Conservation (phyloP, 2,797 vertebrate genomes). For the Naso thynnoides region DNA sequence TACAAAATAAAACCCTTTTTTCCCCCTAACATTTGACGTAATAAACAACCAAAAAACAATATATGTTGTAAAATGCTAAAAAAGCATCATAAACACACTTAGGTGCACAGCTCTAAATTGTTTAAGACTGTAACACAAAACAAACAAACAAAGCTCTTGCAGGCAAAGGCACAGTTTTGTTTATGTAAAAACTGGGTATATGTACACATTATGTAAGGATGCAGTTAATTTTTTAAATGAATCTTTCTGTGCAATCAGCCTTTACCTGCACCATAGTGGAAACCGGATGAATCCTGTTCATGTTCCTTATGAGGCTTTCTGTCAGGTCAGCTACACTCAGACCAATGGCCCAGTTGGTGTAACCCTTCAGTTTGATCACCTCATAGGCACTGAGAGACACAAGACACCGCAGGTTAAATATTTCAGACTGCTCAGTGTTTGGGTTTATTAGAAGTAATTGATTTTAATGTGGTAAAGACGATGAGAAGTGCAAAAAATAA, state of each 20-base stretch:
- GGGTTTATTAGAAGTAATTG: not conserved
- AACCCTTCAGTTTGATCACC: slow-evolving; percentile 96
- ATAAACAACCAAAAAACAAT: not conserved
- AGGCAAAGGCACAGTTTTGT: no score
- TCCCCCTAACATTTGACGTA: not conserved
- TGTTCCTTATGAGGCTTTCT: slow-evolving; percentile 93
- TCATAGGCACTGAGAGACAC: slow-evolving; percentile 90
- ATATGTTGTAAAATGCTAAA: not conserved
- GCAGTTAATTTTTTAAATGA: no score
- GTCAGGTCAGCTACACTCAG: slow-evolving; percentile 94
- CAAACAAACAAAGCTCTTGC: no score
- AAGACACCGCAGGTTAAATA: not conserved
- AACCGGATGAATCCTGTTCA: slow-evolving; percentile 91
- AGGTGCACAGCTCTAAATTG: no score
- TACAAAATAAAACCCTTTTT: not conserved
- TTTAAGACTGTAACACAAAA: no score
- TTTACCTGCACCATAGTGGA: slow-evolving; percentile 96
- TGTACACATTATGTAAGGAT: not conserved
- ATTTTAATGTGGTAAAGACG: not conserved
- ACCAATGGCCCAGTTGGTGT: slow-evolving; percentile 98
- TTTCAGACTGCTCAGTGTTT: not conserved
- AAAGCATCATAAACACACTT: no score
- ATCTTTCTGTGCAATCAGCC: not conserved
- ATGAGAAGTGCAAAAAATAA: slow-evolving; percentile 5
- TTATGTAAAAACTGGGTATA: not conserved